Percentiles rank a stretch among this genome's conserved stretches.
Evolutionary conservation across 2,888 invertebrate genomes (phyloP).

Genomic region (Eilema griseolum): DNA sequence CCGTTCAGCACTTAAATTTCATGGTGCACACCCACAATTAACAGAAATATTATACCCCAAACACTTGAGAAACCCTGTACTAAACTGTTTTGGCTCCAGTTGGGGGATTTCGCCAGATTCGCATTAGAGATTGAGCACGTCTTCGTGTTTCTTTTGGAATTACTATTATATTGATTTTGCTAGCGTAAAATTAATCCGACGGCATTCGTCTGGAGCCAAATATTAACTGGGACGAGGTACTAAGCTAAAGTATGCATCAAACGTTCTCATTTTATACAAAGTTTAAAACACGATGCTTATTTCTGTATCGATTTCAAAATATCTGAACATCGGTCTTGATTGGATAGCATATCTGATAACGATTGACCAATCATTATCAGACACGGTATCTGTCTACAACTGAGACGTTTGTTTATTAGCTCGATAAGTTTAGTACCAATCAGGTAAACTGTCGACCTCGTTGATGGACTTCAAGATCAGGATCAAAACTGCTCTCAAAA

Average conservation of each 20-base stretch:
- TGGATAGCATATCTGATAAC: slow-evolving; percentile 1
- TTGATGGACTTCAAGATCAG: background rate
- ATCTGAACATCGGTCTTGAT: background rate
- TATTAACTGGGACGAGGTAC: background rate
- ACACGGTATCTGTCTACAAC: slow-evolving; percentile 1
- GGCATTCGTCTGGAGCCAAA: background rate
- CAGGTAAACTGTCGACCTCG: background rate
- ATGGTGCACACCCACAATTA: background rate
- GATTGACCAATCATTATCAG: background rate
- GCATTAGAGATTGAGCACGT: background rate
- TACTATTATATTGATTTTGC: background rate
- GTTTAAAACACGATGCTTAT: background rate
- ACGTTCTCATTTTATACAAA: background rate
- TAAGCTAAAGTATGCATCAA: background rate
- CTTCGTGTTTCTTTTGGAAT: background rate
- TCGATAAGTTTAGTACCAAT: background rate
- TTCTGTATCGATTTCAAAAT: background rate
- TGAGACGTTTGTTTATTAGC: background rate
- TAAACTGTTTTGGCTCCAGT: background rate
- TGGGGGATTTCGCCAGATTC: background rate
- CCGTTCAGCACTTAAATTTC: background rate
- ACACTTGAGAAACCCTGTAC: background rate
- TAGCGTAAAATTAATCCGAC: background rate
- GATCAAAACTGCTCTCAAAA: background rate
- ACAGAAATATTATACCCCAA: background rate